A percentile compares a stretch with the other conserved stretches of the same genome.
Conservation (phyloP, 1,140 invertebrate species). For the Vanessa atalanta region DNA sequence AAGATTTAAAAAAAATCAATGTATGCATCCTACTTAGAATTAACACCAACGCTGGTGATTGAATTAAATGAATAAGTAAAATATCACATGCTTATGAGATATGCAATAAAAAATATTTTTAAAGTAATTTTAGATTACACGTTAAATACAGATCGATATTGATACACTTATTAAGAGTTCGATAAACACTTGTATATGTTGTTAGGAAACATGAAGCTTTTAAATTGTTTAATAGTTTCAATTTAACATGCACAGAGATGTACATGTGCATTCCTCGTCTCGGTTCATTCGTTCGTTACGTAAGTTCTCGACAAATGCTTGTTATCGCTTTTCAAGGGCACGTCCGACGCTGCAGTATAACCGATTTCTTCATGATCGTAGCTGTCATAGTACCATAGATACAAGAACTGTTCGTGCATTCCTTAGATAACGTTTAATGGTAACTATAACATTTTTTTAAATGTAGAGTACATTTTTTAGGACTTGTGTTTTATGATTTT, state of each 20-base stretch:
- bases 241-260: constrained; percentile 23
- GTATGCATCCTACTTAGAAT: no score
- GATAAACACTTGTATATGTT: background rate
- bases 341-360: constrained; percentile 45
- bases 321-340: constrained; percentile 67
- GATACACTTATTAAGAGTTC: background rate
- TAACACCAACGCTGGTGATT: no score
- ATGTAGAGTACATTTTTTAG: background rate
- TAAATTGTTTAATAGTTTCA: constrained; percentile 18
- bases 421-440: constrained; percentile 43
- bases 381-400: constrained; percentile 26
- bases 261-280: constrained; percentile 30
- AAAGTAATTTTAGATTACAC: no score
- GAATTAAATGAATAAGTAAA: no score
- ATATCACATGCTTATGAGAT: no score
- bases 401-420: constrained; percentile 21
- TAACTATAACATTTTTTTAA: constrained; percentile 11
- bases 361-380: constrained; percentile 46
- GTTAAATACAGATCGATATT: no score
- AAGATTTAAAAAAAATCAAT: no score
- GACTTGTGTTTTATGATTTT: background rate
- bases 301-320: constrained; percentile 51
- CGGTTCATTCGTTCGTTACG: constrained; percentile 41
- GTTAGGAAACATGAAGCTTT: constrained; percentile 17
- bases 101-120: no score